Evolutionary conservation across 2,888 invertebrate genomes (phyloP), one percentile per base, ranked within the genome.

Genomic region (Drosophila fulvimacula): DNA sequence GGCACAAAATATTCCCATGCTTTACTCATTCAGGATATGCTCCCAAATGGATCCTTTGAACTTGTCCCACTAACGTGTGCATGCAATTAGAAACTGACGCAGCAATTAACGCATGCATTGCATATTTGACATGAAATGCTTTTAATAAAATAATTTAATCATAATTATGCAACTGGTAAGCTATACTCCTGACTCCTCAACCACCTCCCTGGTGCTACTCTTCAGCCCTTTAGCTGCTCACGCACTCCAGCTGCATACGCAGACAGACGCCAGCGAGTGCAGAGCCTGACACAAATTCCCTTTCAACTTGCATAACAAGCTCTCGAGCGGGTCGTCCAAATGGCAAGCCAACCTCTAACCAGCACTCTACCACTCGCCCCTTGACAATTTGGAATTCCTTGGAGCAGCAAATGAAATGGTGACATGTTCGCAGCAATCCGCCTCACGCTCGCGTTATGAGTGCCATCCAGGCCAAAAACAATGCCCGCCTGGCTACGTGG

Each of bases 271-370:
- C 82, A 72, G 32, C 7, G 53, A 21, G 46, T n/a, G 38, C 62
- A 55, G 34, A 44, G 73, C 71, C 81, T 83, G 83, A 83, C 83
- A 83, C 83, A 83, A 83, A 83, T 83, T 83, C 78, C 75, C 86
- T 77, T 88, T 77, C 83, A 77, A 83, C 73, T 88, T 69, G 73
- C 82, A 84, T 69, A 88, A 88, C 88, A 73, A 70, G 66, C 65
- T 61, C 64, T 67, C 59, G 32, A 63, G 60, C 63, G 67, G 52
- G n/a, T 61, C 63, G 53, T 56, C 56, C 48, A 60, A 69, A 81
- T 73, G 55, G 56, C 78, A 64, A 42, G 10, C 42, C 64, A 46
- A 5, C 24, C 17, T 30, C 48, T 48, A 27, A 13, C 9, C 30
- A 5, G 11, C 7, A n/a, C 32, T 10, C 19, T 7, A 19, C 27